Evolutionary conservation across 1,140 invertebrate species (phyloP), one percentile per base, ranked within the genome.

Genomic region (Cherax destructor): DNA sequence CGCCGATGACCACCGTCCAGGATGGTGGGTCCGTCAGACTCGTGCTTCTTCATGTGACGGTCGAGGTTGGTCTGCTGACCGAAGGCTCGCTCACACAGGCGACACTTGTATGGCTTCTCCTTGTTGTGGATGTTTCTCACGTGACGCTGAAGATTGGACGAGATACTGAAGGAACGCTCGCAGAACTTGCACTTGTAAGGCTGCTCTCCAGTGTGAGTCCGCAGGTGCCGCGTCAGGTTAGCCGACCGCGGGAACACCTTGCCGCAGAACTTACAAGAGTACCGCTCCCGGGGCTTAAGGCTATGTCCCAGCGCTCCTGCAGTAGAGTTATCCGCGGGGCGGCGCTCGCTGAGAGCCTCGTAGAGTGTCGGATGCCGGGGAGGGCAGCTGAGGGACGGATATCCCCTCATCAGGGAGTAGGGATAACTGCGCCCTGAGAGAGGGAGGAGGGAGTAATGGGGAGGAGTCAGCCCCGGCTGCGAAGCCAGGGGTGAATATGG

Each of bases 121-220:
- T 99, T 99, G 95, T 99, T 99, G 95, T 99, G 99, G 93, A 99
- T 99, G 94, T 99, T 99, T 72, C 99, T 95, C 4, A 99, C 98
- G 95, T 99, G 99, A 21, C 99, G 96, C 95, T 99, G 99, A 41
- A 99, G 95, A 94, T 99, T 99, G 18, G 97, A 98, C 0, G 98
- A 99, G 91, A 99, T 99, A 88, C 98, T 99, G 95, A 99, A 99
- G 0, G 98, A 98, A 10, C 99, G 96, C 94, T 99, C 98, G 95
- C 99, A 99, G 94, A 99, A 99, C 94, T 99, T 97, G 95, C 99
- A 99, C 94, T 98, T 98, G 95, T 99, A 99, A 0, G 98, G 98
- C 94, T 99, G 97, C 94, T 99, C 99, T 6, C 99, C 99, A 0
- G 99, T 99, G 94, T 99, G 99, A 0, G 99, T 99, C 10, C 99